A percentile compares a stretch with the other conserved stretches of the same genome.
Conservation (phyloP, 1,140 invertebrate species). For the Euglossa dilemma region DNA sequence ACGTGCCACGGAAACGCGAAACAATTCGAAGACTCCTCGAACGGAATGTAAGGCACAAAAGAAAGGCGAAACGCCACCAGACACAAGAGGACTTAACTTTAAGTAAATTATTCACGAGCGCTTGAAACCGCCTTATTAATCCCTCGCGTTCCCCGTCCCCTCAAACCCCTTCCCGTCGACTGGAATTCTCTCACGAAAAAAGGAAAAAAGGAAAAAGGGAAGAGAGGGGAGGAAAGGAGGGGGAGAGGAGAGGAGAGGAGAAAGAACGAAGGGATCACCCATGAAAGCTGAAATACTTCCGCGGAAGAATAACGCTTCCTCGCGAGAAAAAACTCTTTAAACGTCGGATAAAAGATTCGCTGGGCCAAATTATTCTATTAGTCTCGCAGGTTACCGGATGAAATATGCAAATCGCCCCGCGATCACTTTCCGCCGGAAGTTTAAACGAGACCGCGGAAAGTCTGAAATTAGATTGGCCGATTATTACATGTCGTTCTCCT, state of each 20-base stretch:
- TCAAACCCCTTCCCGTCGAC: not conserved
- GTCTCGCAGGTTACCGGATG: slow-evolving; percentile 6
- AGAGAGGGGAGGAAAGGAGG: no score
- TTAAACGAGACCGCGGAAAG: slow-evolving; percentile 19
- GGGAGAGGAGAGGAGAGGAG: not conserved
- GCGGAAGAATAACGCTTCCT: not conserved
- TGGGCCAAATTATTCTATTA: slow-evolving; percentile 27
- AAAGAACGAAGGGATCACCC: not conserved
- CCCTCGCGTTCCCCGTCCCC: not conserved
- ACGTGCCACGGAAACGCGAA: not conserved
- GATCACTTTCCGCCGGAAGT: slow-evolving; percentile 33
- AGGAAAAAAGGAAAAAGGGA: not conserved
- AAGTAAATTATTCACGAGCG: slow-evolving; percentile 19
- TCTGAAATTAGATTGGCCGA: slow-evolving; percentile 33
- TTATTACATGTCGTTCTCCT: slow-evolving; percentile 15
- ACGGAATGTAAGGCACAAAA: not conserved
- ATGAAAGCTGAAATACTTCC: slow-evolving; percentile 18
- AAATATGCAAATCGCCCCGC: slow-evolving; percentile 41
- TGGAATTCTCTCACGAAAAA: not conserved
- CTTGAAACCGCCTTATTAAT: slow-evolving; percentile 26
- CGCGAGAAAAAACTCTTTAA: not conserved
- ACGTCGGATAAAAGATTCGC: slow-evolving; percentile 14
- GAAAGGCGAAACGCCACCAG: not conserved
- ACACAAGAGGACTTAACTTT: slow-evolving; percentile 19
- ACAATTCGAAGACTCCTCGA: not conserved